These are phyloP conservation scores for Hippocampus mohnikei DNA, from an alignment of 2,113 vertebrate species.

Conservation along the genomic window DNA sequence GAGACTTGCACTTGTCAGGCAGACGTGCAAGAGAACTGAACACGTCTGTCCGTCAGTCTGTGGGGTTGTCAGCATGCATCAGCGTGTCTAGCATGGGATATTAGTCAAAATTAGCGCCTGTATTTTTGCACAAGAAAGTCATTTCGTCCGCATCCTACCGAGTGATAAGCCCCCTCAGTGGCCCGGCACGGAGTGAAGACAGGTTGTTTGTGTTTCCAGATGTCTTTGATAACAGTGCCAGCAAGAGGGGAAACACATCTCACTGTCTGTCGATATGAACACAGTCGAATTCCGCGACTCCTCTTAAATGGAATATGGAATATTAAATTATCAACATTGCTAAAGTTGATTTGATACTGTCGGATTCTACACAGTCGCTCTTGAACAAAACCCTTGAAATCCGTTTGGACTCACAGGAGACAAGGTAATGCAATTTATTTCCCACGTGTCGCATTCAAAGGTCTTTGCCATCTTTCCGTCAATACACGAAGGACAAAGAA, in stretches of 20 bases:
- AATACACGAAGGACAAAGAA: too few relatives aligned
- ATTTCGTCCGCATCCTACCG: neutral
- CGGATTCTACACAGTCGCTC: neutral
- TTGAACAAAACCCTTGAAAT: too few relatives aligned
- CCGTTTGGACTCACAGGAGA: too few relatives aligned
- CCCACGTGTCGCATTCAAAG: too few relatives aligned
- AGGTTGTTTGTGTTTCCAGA: neutral
- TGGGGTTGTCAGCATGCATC: conserved; percentile 25
- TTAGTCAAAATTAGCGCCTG: conserved; percentile 10
- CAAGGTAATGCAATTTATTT: too few relatives aligned
- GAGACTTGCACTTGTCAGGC: conserved; percentile 20
- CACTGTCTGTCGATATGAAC: neutral
- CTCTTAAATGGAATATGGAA: neutral
- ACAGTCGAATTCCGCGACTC: neutral
- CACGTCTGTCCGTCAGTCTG: conserved; percentile 2
- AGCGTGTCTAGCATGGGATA: neutral
- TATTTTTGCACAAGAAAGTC: neutral
- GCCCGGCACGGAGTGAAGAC: conserved; percentile 3
- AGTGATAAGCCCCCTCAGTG: neutral
- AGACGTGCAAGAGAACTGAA: conserved; percentile 13
- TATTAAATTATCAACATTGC: neutral
- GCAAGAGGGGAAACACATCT: neutral
- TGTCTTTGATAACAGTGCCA: conserved; percentile 9
- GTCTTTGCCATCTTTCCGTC: too few relatives aligned
- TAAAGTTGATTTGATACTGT: neutral